Evolutionary conservation across 37 sponge, comb jelly and placozoan genomes (phyloP).

Genomic region (Beroe ovata): DNA sequence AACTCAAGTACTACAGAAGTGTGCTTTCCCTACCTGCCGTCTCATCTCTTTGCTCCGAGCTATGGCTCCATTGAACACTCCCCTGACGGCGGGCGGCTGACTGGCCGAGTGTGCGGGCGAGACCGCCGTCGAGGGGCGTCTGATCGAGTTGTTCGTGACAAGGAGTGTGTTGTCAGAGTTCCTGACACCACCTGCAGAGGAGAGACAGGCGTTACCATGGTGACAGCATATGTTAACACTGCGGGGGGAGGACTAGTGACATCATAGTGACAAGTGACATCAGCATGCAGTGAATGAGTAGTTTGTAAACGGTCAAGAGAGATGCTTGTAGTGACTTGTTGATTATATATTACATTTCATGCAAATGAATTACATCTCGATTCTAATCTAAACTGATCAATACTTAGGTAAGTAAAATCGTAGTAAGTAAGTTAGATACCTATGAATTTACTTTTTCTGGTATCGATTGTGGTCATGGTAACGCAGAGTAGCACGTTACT

Average conservation of each 20-base stretch:
- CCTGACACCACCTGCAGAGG: slow-evolving; percentile 40
- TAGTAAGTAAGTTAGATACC: background rate
- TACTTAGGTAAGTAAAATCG: too few species aligned
- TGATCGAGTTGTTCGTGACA: background rate
- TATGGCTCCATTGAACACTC: slow-evolving; percentile 38
- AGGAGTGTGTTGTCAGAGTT: slow-evolving; percentile 35
- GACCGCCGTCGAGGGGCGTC: background rate
- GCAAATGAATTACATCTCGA: too few species aligned
- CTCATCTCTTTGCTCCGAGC: slow-evolving; percentile 46
- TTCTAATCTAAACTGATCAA: too few species aligned
- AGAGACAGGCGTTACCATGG: background rate
- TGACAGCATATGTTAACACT: background rate
- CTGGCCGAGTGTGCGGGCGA: background rate
- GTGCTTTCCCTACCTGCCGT: slow-evolving; percentile 51
- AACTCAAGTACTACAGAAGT: too few species aligned
- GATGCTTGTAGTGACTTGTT: too few species aligned
- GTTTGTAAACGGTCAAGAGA: too few species aligned
- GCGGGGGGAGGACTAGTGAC: too few species aligned
- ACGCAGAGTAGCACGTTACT: background rate
- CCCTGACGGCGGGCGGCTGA: slow-evolving; percentile 38
- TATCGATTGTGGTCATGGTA: background rate
- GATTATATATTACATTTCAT: too few species aligned
- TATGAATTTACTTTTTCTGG: slow-evolving; percentile 55
- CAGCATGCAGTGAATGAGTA: too few species aligned
- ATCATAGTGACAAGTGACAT: too few species aligned